Percentiles rank a stretch among this genome's conserved stretches.
Evolutionary conservation across 2,888 invertebrate genomes (phyloP).

Genomic region (Plebejus melissa): DNA sequence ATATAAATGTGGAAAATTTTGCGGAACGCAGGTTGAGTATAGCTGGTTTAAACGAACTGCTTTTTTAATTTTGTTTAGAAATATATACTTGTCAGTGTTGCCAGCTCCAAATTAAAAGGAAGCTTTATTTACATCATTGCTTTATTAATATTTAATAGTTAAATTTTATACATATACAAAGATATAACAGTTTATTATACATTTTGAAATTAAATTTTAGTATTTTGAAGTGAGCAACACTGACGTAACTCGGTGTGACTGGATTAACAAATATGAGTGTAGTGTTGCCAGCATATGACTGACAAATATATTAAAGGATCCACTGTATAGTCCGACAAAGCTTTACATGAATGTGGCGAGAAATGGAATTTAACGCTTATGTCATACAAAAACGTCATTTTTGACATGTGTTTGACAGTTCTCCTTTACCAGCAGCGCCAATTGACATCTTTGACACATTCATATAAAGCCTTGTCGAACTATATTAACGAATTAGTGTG

Average conservation of each 20-base stretch:
- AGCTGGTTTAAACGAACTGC: neutral
- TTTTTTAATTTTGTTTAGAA: neutral
- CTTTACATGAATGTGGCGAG: no score
- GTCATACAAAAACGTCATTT: no score
- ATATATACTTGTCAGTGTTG: conserved; percentile 12
- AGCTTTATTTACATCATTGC: conserved; percentile 1
- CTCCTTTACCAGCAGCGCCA: no score
- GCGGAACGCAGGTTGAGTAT: no score
- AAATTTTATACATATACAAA: neutral
- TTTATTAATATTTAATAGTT: neutral
- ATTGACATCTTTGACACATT: no score
- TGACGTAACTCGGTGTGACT: neutral
- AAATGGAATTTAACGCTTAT: no score
- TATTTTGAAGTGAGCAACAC: neutral
- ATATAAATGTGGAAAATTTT: no score
- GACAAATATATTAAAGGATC: conserved; percentile 21
- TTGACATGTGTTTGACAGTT: no score
- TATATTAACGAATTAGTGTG: conserved; percentile 47
- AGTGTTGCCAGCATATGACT: conserved; percentile 13
- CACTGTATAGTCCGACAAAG: neutral
- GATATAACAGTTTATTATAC: neutral
- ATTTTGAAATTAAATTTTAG: neutral
- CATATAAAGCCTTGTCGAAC: no score
- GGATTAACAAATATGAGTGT: neutral
- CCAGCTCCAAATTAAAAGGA: neutral